Conservation (phyloP, 2,888 invertebrate species). For the Geophilus truncorum region DNA sequence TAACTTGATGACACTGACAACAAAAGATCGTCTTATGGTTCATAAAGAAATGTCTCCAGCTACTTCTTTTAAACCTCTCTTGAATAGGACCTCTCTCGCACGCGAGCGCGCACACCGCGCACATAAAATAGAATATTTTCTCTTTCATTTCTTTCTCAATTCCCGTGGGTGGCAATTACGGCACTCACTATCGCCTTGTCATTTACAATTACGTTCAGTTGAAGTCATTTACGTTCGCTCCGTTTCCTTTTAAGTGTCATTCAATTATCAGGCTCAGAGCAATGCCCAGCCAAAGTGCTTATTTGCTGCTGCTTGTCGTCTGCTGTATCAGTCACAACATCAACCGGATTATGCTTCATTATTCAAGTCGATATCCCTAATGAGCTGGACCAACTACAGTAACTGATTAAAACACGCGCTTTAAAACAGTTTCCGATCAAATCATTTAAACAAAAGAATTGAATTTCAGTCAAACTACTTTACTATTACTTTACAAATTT, state of each 20-base stretch:
- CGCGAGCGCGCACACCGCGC: neutral
- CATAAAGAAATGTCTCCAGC: neutral
- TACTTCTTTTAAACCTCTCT: neutral
- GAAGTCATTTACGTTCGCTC: conserved; percentile 21
- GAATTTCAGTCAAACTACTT: no score
- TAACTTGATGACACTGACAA: neutral
- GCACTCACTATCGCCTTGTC: conserved; percentile 3
- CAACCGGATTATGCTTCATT: neutral
- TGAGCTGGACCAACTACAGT: no score
- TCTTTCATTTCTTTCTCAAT: conserved; percentile 6
- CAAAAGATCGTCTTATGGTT: conserved; percentile 1
- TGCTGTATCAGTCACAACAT: conserved; percentile 6
- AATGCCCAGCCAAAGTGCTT: conserved; percentile 11
- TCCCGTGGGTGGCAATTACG: conserved; percentile 23
- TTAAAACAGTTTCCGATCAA: no score
- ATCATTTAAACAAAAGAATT: no score
- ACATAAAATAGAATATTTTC: neutral
- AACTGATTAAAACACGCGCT: no score
- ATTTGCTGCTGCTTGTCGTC: neutral
- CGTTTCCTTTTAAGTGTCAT: conserved; percentile 27
- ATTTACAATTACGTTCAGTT: conserved; percentile 20
- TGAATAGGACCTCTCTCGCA: neutral
- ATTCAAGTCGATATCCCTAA: neutral
- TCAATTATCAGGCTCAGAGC: neutral
- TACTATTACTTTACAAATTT: no score